Base-by-base conservation (phyloP, 2,888 invertebrate species). In the Amiota mariae region DNA sequence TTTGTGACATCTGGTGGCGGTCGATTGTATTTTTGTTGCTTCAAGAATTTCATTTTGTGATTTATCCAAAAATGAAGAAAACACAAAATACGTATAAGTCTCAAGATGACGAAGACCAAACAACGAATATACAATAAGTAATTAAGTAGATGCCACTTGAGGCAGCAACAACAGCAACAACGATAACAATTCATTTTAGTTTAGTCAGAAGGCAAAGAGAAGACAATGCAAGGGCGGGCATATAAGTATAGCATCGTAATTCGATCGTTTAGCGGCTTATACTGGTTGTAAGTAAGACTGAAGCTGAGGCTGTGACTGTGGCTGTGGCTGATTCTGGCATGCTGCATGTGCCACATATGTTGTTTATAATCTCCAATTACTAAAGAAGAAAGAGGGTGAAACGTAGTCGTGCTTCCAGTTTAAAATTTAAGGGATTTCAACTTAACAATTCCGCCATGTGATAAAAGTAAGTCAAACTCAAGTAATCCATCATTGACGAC, bases 1-100 rank as follows among this genome's bases (percentile, higher is more conserved):
- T 87, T 87, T 87, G 80, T 85, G 82, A 85, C 88, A 88, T 87
- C 82, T 88, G 88, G 82, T 78, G 68, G 63, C 75, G 73, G 64
- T 68, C 75, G 63, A 13, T 36, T 47, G 49, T 61, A 51, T 57
- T 57, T 56, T 75, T 74, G 78, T 75, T 79, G 54, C 54, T 70
- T 54, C 11, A 59, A 59, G 4, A 20, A 15, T 59, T 57, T 20
- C 59, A 46, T 74, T 63, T 66, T 72, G 59, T 57, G 66, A 54
- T 36, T 66, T 64, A 51, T 64, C 72, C 66, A 73, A 71, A 71
- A 72, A 71, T 73, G 72, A 73, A 59, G 64, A 76, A 66, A 67
- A 20, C 18, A 68, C 24, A 63, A 63, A 36, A 63, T 46, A n/a
- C n/a, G n/a, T n/a, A 36, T 46, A 9, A 51, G 24, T 46, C 36